Base-by-base conservation (phyloP, 2,888 invertebrate genomes). In the Acrocyrtus sp. region DNA sequence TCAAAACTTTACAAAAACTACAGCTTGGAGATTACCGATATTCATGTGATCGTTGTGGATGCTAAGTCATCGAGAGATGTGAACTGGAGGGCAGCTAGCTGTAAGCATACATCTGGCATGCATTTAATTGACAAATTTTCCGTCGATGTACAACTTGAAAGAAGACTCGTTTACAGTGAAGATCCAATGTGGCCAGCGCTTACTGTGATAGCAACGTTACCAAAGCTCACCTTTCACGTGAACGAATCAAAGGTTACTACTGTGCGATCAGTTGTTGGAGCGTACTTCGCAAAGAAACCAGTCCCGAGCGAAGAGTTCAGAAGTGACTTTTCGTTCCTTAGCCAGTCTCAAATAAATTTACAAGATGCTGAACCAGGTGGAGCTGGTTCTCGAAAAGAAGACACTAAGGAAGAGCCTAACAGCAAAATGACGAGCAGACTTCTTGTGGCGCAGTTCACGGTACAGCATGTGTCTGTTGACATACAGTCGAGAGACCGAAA, bases 141-240 rank as follows among this genome's bases (percentile, higher is more conserved):
- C 83, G 90, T 90, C 76, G 87, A 88, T 26, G 83, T 90, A 8
- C 87, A 88, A 86, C 88, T 94, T 80, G 93, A 94, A 84, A 87
- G 95, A 63, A 88, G 95, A 77, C 89, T 93, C 80, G 89, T 96
- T 45, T 89, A 89, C 80, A 95, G 95, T 3, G 86, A 88, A 48
- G 96, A 96, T 87, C 95, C 95, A 1, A 90, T 91, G 82, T 96
- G 91, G 87, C 96, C 97, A 1, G 90, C 91, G 74, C 87, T 93
- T 26, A 92, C 92, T 45, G 85, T 96, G 45, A 90, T 91, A 77
- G 96, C 95, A 53, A 93, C 92, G 76, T 87, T 97, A 80, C 96
- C 96, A 0, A 90, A 92, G 84, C 87, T 97, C 19, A 91, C 94
- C 39, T 92, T 92, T 58, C 97, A 97, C 85, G 88, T 97, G 51